Percentiles rank a stretch among this genome's conserved stretches.
These are phyloP conservation scores for Phenganax stokvisi DNA, from an alignment of 92 coral and sea anemone species.

Conservation along the genomic window DNA sequence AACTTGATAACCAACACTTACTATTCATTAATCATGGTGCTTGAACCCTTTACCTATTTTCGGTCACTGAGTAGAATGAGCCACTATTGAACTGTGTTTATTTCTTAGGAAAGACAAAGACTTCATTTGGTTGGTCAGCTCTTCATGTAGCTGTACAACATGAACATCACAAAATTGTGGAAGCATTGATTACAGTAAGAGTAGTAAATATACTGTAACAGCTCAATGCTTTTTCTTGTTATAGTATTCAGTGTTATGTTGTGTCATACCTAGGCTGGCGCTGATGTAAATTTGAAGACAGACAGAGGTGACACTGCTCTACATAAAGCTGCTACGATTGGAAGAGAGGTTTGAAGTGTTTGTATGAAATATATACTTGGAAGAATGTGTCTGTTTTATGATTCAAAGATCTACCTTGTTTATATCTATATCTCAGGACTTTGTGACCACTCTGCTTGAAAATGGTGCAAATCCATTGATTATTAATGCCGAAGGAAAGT, in stretches of 20 bases:
- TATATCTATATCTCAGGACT: slow-evolving; percentile 51
- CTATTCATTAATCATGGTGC: too few relatives aligned
- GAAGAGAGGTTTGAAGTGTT: slow-evolving; percentile 65
- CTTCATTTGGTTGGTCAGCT: slow-evolving; percentile 91
- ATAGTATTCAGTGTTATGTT: not conserved
- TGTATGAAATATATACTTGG: too few relatives aligned
- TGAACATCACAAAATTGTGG: slow-evolving; percentile 70
- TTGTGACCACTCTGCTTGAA: slow-evolving; percentile 67
- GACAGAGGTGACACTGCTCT: slow-evolving; percentile 93
- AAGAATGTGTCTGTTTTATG: not conserved
- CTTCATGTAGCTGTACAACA: slow-evolving; percentile 79
- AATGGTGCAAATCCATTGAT: slow-evolving; percentile 74
- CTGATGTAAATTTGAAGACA: slow-evolving; percentile 72
- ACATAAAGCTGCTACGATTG: slow-evolving; percentile 84
- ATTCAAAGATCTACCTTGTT: not conserved
- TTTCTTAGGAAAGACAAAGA: slow-evolving; percentile 69
- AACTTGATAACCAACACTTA: too few relatives aligned
- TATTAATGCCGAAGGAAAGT: slow-evolving; percentile 79
- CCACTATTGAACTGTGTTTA: not conserved
- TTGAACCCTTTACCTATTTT: not conserved
- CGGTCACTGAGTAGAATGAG: not conserved
- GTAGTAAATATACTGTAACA: not conserved
- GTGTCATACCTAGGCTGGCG: slow-evolving; percentile 59
- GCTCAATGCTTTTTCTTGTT: not conserved
- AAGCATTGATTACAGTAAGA: slow-evolving; percentile 65